Conservation (phyloP, 2,888 invertebrate species). For the Mesorhabditis spiculigera region DNA sequence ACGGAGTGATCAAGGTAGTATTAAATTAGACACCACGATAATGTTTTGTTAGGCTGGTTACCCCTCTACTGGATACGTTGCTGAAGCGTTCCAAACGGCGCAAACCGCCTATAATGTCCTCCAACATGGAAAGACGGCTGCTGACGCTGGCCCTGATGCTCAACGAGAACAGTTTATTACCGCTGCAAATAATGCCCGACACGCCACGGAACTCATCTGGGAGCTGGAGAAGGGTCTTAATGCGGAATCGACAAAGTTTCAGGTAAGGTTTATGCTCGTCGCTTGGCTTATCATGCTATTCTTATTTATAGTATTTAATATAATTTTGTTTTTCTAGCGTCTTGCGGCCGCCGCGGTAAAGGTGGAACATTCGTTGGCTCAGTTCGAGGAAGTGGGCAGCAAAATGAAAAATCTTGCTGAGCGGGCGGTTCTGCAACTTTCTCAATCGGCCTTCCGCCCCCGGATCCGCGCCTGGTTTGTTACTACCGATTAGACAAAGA, state of each 20-base stretch:
- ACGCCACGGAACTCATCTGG: slow-evolving; percentile 83
- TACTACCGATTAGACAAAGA: not conserved
- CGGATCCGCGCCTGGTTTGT: slow-evolving; percentile 37
- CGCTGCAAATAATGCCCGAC: slow-evolving; percentile 84
- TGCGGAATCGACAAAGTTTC: slow-evolving; percentile 24
- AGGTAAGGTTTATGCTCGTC: not conserved
- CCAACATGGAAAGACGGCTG: slow-evolving; percentile 34
- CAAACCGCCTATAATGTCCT: slow-evolving; percentile 53
- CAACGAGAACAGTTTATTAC: slow-evolving; percentile 66
- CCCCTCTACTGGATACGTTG: slow-evolving; percentile 48
- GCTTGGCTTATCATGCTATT: not conserved
- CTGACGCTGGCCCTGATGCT: slow-evolving; percentile 40
- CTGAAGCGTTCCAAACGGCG: slow-evolving; percentile 54
- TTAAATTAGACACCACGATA: not conserved
- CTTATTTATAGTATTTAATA: not conserved
- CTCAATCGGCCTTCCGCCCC: slow-evolving; percentile 78
- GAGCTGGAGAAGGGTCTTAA: slow-evolving; percentile 69
- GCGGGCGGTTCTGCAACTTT: slow-evolving; percentile 66
- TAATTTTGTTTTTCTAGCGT: slow-evolving; percentile 12
- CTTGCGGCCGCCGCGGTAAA: slow-evolving; percentile 67
- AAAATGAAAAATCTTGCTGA: slow-evolving; percentile 32
- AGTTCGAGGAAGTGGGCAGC: slow-evolving; percentile 51
- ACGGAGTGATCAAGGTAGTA: slow-evolving; percentile 69
- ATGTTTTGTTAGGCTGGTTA: slow-evolving; percentile 39
- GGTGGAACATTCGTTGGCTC: slow-evolving; percentile 64